Conservation (phyloP, 2,113 vertebrate genomes). For the Nesoenas mayeri region DNA sequence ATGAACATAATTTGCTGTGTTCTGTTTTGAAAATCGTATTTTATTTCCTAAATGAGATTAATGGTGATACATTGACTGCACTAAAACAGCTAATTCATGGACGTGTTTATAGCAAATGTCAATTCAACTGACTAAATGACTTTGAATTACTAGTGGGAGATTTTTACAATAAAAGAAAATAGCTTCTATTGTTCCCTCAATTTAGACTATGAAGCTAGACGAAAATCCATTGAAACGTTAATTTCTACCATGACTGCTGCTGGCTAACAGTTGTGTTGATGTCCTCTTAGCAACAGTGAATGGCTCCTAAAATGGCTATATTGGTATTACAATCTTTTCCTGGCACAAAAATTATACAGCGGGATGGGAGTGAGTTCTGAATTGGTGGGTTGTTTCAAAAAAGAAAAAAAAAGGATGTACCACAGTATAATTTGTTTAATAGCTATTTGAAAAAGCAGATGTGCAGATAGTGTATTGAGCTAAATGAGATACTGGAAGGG, state of each 20-base stretch:
- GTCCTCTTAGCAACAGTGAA: conserved; percentile 9
- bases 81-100: not conserved
- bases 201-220: not conserved
- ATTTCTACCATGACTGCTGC: not conserved
- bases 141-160: not conserved
- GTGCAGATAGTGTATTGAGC: not conserved
- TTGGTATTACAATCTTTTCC: not conserved
- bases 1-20: not conserved
- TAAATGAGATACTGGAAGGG: conserved; percentile 10
- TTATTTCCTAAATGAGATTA: not conserved
- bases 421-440: not conserved
- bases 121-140: not conserved
- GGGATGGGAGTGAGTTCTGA: not conserved
- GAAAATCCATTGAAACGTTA: not conserved
- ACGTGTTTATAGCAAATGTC: not conserved
- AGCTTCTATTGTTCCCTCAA: not conserved
- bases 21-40: not conserved
- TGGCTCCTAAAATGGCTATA: not conserved
- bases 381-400: not conserved
- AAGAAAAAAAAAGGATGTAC: not conserved
- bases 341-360: conserved; percentile 2
- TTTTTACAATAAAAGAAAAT: conserved; percentile 16
- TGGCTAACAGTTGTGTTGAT: conserved; percentile 18
- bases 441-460: conserved; percentile 39
- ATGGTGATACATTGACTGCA: not conserved